phyloP scores from a whole-genome alignment of 2,888 invertebrate genomes.

The Serripes groenlandicus region DNA sequence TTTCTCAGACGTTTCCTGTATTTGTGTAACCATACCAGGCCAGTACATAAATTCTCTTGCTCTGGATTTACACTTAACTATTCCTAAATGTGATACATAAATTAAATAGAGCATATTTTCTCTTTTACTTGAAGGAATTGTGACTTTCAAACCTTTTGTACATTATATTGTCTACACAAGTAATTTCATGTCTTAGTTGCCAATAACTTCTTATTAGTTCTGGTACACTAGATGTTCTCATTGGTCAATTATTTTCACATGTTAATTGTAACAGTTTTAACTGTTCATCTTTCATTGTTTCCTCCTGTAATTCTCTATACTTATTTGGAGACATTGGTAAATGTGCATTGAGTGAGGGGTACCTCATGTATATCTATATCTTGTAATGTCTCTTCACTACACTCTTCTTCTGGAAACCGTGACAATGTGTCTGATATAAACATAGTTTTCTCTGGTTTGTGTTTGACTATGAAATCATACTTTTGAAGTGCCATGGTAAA shows the following conservation, averaged over 20 bases:
- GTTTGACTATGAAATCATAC: too few relatives aligned
- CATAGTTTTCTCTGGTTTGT: too few relatives aligned
- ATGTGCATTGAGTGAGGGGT: too few relatives aligned
- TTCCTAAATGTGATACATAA: constrained; percentile 41
- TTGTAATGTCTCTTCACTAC: too few relatives aligned
- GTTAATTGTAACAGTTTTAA: constrained; percentile 28
- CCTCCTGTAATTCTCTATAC: too few relatives aligned
- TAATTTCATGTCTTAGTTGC: constrained; percentile 54
- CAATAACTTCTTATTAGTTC: constrained; percentile 44
- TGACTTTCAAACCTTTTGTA: constrained; percentile 41
- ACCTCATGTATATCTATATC: too few relatives aligned
- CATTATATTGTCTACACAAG: constrained; percentile 52
- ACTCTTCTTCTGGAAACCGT: too few relatives aligned
- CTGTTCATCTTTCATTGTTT: too few relatives aligned
- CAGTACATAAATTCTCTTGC: constrained; percentile 39
- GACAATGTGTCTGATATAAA: too few relatives aligned
- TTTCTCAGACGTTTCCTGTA: constrained; percentile 28
- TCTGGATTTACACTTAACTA: constrained; percentile 35
- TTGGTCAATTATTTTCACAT: constrained; percentile 58
- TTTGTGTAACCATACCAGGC: constrained; percentile 37
- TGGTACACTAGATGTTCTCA: constrained; percentile 31
- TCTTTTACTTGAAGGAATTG: constrained; percentile 21
- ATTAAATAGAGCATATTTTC: constrained; percentile 35
- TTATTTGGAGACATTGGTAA: too few relatives aligned
- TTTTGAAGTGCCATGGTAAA: too few relatives aligned